Evolutionary conservation across 2,888 invertebrate species (phyloP), one percentile per base, ranked within the genome.

Genomic region (Chaetoderma sp.): DNA sequence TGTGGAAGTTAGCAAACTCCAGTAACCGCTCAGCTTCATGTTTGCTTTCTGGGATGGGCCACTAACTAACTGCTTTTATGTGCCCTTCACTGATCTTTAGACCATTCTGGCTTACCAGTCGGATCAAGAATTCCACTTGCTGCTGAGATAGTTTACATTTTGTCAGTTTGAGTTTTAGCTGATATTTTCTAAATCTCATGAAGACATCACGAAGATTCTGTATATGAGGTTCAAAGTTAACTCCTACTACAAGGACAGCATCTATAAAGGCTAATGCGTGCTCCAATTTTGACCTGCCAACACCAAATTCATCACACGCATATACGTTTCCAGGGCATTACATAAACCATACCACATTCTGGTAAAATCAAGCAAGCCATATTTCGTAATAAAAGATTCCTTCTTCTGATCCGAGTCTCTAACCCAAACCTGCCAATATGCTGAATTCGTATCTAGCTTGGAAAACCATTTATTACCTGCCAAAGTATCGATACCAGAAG

Each of bases 351-450:
- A 50, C 8, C 36, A 18, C 59, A 60, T 59, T 25, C 52, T 1
- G 1, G 16, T 36, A 21, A 44, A 45, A 18, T 60, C 59, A 39
- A 50, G 60, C 18, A 58, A 16, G 1, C 59, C 64, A 44, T 58
- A 54, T 21, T 32, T 25, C 30, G 64, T 60, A 0, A 18, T 30
- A 23, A 60, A 60, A 8, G 59, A 50, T 18, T 58, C 60, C 32
- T 64, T 64, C 18, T 27, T 45, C 2, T 54, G n/a, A 25, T 50
- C 58, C 25, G 25, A 28, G 25, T 59, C 44, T 32, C 60, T 42
- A 3, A 71, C 45, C 13, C 44, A 5, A 0, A 74, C 42, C 28
- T 72, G 70, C 61, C 62, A 72, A 44, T 71, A 72, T 0, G 52
- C 69, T 3, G 67, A 68, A 25, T 58, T 63, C 21, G 57, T 50